A percentile compares a stretch with the other conserved stretches of the same genome.
Evolutionary conservation across 1,140 invertebrate genomes (phyloP).

Genomic region (Thalassaphorura encarpata): DNA sequence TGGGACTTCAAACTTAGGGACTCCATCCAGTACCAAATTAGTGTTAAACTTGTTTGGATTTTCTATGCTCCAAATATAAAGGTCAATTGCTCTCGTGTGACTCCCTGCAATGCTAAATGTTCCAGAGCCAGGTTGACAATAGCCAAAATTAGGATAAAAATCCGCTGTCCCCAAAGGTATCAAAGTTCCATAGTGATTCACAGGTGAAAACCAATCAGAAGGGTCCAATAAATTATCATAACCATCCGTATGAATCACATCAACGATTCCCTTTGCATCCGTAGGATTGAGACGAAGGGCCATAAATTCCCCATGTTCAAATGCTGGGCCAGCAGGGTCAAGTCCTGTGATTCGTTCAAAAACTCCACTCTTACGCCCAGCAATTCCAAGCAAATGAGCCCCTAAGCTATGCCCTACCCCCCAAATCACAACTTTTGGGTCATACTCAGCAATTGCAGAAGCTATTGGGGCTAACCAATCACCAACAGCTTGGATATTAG

Average conservation of each 20-base stretch:
- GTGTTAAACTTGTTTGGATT: constrained; percentile 17
- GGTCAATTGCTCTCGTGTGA: constrained; percentile 20
- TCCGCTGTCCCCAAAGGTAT: constrained; percentile 17
- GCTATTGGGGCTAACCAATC: constrained; percentile 18
- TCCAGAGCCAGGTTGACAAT: constrained; percentile 8
- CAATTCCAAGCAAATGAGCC: constrained; percentile 20
- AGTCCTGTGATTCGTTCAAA: constrained; percentile 23
- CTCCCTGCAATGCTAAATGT: constrained; percentile 14
- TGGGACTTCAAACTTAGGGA: constrained; percentile 8
- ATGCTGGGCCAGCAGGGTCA: constrained; percentile 16
- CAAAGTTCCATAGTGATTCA: constrained; percentile 21
- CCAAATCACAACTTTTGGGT: constrained; percentile 15
- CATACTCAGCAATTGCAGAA: constrained; percentile 2
- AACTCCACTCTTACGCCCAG: constrained; percentile 8
- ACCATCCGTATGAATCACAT: constrained; percentile 26
- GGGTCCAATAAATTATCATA: constrained; percentile 3
- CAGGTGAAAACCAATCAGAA: constrained; percentile 21
- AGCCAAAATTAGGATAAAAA: constrained; percentile 22
- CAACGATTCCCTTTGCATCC: constrained; percentile 16
- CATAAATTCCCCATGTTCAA: constrained; percentile 12
- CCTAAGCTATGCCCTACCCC: constrained; percentile 18
- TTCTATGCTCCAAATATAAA: constrained; percentile 15
- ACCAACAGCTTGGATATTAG: constrained; percentile 19
- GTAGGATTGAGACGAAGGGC: constrained; percentile 1
- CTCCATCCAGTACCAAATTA: constrained; percentile 11